These are phyloP conservation scores for Ceratotherium simum DNA, from an alignment of 2,113 vertebrate genomes.

Conservation along the genomic window DNA sequence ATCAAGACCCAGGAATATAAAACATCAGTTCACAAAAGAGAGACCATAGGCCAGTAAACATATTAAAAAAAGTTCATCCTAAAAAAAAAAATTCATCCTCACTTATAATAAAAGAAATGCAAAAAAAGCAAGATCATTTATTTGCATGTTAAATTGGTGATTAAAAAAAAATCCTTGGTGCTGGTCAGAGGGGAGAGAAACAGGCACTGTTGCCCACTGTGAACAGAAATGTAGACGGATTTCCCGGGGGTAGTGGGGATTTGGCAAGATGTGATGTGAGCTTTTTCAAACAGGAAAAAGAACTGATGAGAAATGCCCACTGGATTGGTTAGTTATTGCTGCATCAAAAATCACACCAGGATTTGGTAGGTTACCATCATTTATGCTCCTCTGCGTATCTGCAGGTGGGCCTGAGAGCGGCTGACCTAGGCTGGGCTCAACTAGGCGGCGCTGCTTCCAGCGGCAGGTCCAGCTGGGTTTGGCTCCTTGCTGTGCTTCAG, in stretches of 20 bases:
- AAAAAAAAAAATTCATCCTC: not conserved
- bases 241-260: not conserved
- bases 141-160: not conserved
- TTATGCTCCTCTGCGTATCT: not conserved
- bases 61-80: not conserved
- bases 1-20: not conserved
- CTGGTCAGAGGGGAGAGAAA: not conserved
- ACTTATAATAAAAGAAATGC: not conserved
- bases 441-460: not conserved
- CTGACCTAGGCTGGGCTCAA: not conserved
- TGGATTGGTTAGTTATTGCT: not conserved
- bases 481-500: not conserved
- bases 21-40: not conserved
- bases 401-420: not conserved
- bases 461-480: not conserved
- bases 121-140: not conserved
- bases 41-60: not conserved
- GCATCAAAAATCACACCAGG: not conserved
- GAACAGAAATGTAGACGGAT: not conserved
- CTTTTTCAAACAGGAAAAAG: not conserved
- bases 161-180: not conserved
- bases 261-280: not conserved
- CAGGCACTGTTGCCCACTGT: not conserved
- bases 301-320: not conserved
- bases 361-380: not conserved